Evolutionary conservation across 2,797 vertebrate genomes (phyloP).

Genomic region (Pagetopsis macropterus): DNA sequence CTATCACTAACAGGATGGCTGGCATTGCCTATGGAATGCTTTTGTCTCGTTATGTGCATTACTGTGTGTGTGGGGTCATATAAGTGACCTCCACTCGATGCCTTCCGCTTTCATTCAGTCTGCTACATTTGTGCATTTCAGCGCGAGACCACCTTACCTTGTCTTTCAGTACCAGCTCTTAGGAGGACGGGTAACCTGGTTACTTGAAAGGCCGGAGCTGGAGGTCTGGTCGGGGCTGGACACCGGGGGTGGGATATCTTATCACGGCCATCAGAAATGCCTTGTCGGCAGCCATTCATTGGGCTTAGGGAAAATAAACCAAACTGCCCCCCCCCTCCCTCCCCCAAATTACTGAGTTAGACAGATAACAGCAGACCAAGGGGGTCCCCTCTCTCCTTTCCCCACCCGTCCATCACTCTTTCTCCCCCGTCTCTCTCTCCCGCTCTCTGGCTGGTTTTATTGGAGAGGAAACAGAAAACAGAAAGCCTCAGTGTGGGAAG

Average conservation of each 20-base stretch:
- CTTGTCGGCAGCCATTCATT: constrained; percentile 92
- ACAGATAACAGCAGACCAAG: constrained; percentile 83
- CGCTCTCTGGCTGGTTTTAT: constrained; percentile 78
- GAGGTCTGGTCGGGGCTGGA: constrained; percentile 66
- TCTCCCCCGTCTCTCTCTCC: constrained; percentile 58
- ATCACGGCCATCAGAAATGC: constrained; percentile 90
- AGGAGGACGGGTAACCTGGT: constrained; percentile 84
- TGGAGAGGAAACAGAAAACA: constrained; percentile 87
- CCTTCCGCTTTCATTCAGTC: constrained; percentile 86
- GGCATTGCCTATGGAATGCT: constrained; percentile 73
- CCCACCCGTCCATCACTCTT: constrained; percentile 78
- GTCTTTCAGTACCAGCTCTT: constrained; percentile 88
- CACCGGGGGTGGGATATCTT: constrained; percentile 83
- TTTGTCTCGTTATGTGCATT: constrained; percentile 69
- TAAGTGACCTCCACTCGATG: constrained; percentile 62
- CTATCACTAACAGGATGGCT: constrained; percentile 72
- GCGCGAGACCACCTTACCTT: constrained; percentile 85
- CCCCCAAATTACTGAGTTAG: constrained; percentile 76
- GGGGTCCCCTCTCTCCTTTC: constrained; percentile 82
- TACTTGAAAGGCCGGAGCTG: constrained; percentile 77
- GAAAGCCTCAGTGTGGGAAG: constrained; percentile 88
- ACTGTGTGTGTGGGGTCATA: constrained; percentile 71
- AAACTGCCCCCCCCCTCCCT: constrained; percentile 65
- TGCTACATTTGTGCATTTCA: constrained; percentile 82
- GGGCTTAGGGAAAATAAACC: constrained; percentile 83